Conservation (phyloP, 2,113 vertebrate species). For the Ovis canadensis region DNA sequence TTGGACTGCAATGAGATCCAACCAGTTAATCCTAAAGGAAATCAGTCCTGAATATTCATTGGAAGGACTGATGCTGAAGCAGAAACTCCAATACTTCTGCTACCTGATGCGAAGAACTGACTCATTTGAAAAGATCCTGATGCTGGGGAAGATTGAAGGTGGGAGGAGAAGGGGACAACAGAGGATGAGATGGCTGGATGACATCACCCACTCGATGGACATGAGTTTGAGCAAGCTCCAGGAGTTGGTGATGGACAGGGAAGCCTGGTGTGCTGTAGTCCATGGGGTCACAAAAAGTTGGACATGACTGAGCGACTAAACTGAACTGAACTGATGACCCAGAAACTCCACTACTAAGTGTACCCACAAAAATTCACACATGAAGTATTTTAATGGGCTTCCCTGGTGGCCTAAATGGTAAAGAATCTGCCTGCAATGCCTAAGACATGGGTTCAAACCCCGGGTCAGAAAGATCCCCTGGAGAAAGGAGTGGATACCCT, state of each 20-base stretch:
- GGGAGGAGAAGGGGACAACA: background rate
- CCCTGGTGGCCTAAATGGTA: background rate
- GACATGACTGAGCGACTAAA: background rate
- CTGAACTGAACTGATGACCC: background rate
- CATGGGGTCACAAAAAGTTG: background rate
- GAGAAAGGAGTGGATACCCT: background rate
- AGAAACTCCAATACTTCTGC: background rate
- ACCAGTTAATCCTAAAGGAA: background rate
- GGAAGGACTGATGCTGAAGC: background rate
- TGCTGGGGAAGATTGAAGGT: background rate
- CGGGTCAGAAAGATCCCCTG: background rate
- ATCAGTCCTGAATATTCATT: background rate
- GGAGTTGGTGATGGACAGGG: background rate
- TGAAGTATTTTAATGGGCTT: background rate
- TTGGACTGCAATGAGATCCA: background rate
- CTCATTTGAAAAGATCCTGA: background rate
- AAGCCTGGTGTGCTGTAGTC: background rate
- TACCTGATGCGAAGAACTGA: background rate
- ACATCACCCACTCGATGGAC: background rate
- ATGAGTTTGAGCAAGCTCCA: background rate
- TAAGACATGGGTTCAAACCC: background rate
- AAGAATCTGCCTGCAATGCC: background rate
- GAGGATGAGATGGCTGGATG: background rate
- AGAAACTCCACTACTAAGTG: background rate
- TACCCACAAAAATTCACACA: accelerated